Percentiles rank a stretch among this genome's conserved stretches.
Evolutionary conservation across 2,797 vertebrate genomes (phyloP).

Genomic region (Enteromius trimaculatus): DNA sequence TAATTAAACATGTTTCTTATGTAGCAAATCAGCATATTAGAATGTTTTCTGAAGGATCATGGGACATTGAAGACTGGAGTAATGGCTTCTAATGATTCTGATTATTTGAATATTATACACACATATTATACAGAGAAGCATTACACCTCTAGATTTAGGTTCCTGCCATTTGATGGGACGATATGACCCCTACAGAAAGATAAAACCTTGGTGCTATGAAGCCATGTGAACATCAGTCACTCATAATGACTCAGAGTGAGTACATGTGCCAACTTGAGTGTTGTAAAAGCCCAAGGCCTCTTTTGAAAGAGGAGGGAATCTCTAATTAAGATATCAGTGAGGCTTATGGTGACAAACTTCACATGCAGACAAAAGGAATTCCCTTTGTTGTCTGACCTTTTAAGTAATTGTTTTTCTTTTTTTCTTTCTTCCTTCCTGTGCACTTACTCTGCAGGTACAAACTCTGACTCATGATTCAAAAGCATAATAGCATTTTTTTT

Average conservation of each 20-base stretch:
- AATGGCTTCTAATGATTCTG: background rate
- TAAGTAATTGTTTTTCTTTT: background rate
- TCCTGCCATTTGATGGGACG: conserved; percentile 63
- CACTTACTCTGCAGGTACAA: conserved; percentile 21
- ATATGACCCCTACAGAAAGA: conserved; percentile 57
- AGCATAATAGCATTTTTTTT: conserved; percentile 63
- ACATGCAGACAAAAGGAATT: conserved; percentile 31
- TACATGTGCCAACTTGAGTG: conserved; percentile 34
- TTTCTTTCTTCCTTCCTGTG: conserved; percentile 22
- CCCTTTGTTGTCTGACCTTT: conserved; percentile 7
- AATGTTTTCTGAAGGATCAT: background rate
- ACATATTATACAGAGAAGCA: conserved; percentile 35
- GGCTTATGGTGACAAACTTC: background rate
- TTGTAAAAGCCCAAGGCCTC: conserved; percentile 44
- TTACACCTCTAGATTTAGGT: background rate
- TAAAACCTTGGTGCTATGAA: conserved; percentile 31
- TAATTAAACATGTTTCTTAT: background rate
- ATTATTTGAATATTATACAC: background rate
- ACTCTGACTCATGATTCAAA: conserved; percentile 26
- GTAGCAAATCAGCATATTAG: background rate
- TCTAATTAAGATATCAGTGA: conserved; percentile 45
- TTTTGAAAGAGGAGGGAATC: conserved; percentile 13
- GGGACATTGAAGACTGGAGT: background rate
- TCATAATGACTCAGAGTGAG: conserved; percentile 17
- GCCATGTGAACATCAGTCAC: conserved; percentile 43